Base-by-base conservation (phyloP, 2,113 vertebrate species). In the Mus spicilegus region DNA sequence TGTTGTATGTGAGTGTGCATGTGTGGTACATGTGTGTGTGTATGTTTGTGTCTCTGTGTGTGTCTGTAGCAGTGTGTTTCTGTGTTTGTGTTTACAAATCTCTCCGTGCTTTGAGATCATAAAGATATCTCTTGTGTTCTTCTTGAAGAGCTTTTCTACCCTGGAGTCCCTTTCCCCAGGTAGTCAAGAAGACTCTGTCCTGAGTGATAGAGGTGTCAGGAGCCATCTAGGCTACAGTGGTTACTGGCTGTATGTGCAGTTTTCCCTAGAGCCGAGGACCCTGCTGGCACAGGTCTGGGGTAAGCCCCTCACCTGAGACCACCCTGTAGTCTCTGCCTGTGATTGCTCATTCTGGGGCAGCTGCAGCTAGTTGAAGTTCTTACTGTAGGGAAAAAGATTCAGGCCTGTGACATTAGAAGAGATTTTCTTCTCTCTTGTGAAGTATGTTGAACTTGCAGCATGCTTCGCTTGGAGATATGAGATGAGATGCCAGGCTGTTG, bases 261-360 rank as follows among this genome's bases (percentile, higher is more conserved):
- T 4, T 20, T 46, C 1, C 0, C 16, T 0, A 10, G 10, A 3
- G 19, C 5, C 17, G 28, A n/a, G 73, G 56, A 26, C 39, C 42
- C 20, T 0, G 49, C 1, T 1, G 1, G 1, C 4, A 0, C 14
- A 1, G 5, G 1, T 54, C 22, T 10, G 6, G 39, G 5, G 20
- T 19, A 3, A 14, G 3, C 22, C 49, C 4, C 0, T 4, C 33
- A 9, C 17, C 0, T 11, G 75, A 56, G 46, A 1, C 33, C 6
- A 0, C 0, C 1, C 28, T 22, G 0, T 1, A 65, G 7, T 22
- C 7, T 80, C 33, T 56, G 30, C 26, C 7, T 24, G 0, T 20
- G 0, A 4, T 3, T 3, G 7, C 36, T 14, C 1, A 0, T 16
- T 26, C 26, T 17, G 3, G 10, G 78, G 11, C 14, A 39, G 33